Evolutionary conservation across 2,113 vertebrate genomes (phyloP), one percentile per base, ranked within the genome.

Genomic region (Poecile atricapillus): DNA sequence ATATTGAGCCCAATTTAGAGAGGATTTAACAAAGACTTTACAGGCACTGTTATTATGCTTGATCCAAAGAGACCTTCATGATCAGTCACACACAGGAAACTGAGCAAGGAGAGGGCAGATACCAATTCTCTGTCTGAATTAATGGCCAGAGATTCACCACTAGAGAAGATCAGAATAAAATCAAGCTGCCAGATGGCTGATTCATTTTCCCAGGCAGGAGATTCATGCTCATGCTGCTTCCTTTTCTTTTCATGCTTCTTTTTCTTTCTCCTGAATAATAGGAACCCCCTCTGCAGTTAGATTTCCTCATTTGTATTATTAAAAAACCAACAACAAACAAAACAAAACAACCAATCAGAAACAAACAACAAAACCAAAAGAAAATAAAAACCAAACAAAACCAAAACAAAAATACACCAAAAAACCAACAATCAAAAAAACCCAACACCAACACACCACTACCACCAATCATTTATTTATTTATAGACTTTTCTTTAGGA

Each of bases 121-220:
- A 64, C 39, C 68, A 75, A 52, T 85, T 77, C 79, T 8, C 3
- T 13, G 44, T 65, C 70, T 89, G 88, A 95, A 86, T 83, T 86
- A 80, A 83, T 47, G 60, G 73, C 76, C 68, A 86, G n/a, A 94
- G 37, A 27, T 81, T 86, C 68, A 33, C 71, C 41, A 22, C 22
- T 43, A 86, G 43, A 86, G 74, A 68, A 73, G 81, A 78, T 70
- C 55, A 83, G 92, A 93, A 77, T 50, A 88, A 85, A 50, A 56
- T 44, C 85, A 63, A 90, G 60, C 77, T 94, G 81, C 73, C 94
- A 95, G 81, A 92, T 80, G 71, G 71, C 71, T 81, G 93, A 93
- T 90, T 92, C 85, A 88, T 94, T 94, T 89, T 94, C 79, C 60
- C 83, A 94, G 79, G 83, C 79, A 92, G 90, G 55, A 96, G 71